These are phyloP conservation scores for Harmothoe impar DNA, from an alignment of 2,888 invertebrate genomes.

Conservation along the genomic window DNA sequence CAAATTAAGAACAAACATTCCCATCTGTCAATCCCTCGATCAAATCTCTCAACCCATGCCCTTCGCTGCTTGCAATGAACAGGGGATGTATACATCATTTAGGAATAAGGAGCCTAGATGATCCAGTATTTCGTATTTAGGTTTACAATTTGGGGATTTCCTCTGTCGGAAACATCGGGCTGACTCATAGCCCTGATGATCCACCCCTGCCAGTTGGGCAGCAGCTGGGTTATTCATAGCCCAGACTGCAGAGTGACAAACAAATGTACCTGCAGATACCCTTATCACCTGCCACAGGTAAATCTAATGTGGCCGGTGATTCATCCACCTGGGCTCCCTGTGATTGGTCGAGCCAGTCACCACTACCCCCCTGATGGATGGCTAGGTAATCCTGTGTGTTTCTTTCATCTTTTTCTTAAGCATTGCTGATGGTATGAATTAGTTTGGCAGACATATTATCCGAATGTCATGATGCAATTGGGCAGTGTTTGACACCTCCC, in stretches of 20 bases:
- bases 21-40: neutral
- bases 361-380: neutral
- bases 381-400: neutral
- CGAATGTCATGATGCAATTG: too few relatives aligned
- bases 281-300: constrained; percentile 15
- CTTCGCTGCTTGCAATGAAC: neutral
- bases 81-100: too few relatives aligned
- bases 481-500: too few relatives aligned
- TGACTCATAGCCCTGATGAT: too few relatives aligned
- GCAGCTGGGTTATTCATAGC: too few relatives aligned
- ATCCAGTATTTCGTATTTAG: too few relatives aligned
- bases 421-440: too few relatives aligned
- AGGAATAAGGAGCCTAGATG: neutral
- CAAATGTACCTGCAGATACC: neutral
- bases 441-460: too few relatives aligned
- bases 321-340: neutral
- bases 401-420: too few relatives aligned
- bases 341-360: neutral
- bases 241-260: neutral
- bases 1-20: neutral
- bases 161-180: too few relatives aligned
- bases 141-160: too few relatives aligned
- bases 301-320: neutral
- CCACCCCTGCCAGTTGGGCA: neutral
- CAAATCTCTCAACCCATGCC: too few relatives aligned